phyloP scores from a whole-genome alignment of 1,140 invertebrate genomes.

The Tetramorium simillimum region DNA sequence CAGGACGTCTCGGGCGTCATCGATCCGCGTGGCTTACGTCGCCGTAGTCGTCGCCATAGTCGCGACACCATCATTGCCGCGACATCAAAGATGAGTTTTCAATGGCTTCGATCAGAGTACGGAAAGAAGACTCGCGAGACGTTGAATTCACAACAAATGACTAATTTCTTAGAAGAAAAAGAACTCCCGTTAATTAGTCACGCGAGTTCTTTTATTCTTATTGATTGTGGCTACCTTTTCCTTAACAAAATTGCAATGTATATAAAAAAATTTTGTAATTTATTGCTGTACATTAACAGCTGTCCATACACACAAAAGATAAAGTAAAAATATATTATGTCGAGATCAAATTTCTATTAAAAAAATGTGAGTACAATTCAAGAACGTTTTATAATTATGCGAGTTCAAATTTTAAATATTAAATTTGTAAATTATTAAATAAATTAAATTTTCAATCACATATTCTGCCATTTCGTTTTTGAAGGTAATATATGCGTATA shows the following conservation, averaged over 20 bases:
- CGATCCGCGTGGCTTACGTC: slow-evolving; percentile 42
- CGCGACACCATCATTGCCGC: background rate
- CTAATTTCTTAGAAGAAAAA: slow-evolving; percentile 53
- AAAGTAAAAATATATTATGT: background rate
- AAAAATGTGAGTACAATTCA: background rate
- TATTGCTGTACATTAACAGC: background rate
- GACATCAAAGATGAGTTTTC: slow-evolving; percentile 51
- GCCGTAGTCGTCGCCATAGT: slow-evolving; percentile 6
- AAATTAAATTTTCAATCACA: background rate
- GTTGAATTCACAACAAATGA: background rate
- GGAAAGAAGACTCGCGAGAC: background rate
- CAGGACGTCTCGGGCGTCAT: slow-evolving; percentile 41
- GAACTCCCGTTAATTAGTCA: slow-evolving; percentile 27
- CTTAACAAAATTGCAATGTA: background rate
- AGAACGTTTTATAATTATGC: background rate
- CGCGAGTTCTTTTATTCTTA: background rate
- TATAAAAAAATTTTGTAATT: background rate
- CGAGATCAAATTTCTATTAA: background rate
- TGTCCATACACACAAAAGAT: background rate
- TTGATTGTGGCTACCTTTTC: background rate
- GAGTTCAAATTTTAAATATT: too few species aligned
- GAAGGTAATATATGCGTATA: background rate
- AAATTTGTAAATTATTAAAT: too few species aligned
- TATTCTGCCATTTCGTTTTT: background rate
- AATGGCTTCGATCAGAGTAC: slow-evolving; percentile 11